phyloP scores from a whole-genome alignment of 2,113 vertebrate species.

The Thomomys bottae region DNA sequence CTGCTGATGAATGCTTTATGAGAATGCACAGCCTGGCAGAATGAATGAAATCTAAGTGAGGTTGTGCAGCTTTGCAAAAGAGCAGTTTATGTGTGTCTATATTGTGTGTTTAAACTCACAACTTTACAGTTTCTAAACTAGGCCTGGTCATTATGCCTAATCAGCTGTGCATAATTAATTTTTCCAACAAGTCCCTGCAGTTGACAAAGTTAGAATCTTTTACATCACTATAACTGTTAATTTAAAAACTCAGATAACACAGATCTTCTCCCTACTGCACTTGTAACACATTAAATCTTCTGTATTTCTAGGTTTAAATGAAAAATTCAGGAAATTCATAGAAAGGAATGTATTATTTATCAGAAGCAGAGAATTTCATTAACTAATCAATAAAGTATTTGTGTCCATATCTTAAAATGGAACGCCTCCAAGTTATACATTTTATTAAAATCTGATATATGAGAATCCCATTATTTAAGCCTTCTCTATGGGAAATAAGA shows the following conservation, averaged over 20 bases:
- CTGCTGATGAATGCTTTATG: not conserved
- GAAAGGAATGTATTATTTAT: not conserved
- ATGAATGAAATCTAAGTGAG: not conserved
- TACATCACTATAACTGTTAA: not conserved
- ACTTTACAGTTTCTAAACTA: not conserved
- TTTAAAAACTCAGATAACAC: not conserved
- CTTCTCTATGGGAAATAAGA: not conserved
- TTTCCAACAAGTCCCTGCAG: not conserved
- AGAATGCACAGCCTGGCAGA: not conserved
- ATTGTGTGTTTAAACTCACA: not conserved
- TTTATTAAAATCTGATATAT: not conserved
- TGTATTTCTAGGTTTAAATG: not conserved
- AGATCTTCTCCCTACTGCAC: not conserved
- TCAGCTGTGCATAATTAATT: not conserved
- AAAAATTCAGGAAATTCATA: not conserved
- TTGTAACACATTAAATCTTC: not conserved
- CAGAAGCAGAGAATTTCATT: not conserved
- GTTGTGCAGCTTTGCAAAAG: not conserved
- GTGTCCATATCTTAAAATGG: not conserved
- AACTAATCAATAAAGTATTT: not conserved
- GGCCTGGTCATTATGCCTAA: not conserved
- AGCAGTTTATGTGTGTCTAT: not conserved
- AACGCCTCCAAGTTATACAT: not conserved
- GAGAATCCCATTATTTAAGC: not conserved
- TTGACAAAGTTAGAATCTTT: not conserved